These are phyloP conservation scores for Rallus limicola DNA, from an alignment of 2,113 vertebrate genomes.

Conservation along the genomic window DNA sequence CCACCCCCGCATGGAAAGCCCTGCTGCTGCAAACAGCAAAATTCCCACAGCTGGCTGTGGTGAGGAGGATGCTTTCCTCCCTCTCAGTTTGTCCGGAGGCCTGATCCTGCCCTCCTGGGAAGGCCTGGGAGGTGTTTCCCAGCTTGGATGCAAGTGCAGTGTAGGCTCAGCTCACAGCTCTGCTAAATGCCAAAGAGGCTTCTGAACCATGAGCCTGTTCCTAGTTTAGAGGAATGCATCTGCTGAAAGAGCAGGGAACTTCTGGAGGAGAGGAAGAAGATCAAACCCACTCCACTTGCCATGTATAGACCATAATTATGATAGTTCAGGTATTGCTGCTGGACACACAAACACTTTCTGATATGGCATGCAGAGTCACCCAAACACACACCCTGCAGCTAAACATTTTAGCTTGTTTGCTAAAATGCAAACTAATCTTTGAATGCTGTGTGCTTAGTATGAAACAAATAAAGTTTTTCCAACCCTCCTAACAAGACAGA, in stretches of 20 bases:
- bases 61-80: background rate
- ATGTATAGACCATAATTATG: background rate
- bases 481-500: background rate
- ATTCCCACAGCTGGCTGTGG: background rate
- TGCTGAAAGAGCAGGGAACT: background rate
- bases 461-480: background rate
- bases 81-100: background rate
- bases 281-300: background rate
- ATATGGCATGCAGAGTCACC: background rate
- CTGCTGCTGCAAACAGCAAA: background rate
- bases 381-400: background rate
- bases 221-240: background rate
- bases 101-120: background rate
- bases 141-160: background rate
- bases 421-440: background rate
- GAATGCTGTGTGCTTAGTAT: background rate
- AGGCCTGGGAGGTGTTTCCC: background rate
- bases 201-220: fast-evolving
- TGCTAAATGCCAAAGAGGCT: background rate
- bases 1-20: background rate
- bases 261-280: background rate
- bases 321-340: background rate
- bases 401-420: background rate
- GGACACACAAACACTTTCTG: background rate
- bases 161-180: background rate